phyloP scores from a whole-genome alignment of 2,797 vertebrate genomes.

The Helarctos malayanus region DNA sequence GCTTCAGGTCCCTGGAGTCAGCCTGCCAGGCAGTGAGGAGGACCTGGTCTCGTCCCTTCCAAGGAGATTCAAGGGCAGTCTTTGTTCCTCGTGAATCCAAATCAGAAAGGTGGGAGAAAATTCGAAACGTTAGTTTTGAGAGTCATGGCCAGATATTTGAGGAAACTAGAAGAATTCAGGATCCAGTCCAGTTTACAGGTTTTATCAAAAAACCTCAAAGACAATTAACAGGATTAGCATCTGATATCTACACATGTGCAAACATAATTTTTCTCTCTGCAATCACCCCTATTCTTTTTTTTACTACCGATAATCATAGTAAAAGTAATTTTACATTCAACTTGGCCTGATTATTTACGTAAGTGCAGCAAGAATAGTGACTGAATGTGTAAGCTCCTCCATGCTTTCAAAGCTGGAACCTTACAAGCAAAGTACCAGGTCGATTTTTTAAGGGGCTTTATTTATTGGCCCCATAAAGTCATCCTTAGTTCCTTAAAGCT shows the following conservation, averaged over 20 bases:
- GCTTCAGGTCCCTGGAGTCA: not conserved
- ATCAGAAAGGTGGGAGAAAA: not conserved
- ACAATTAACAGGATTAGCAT: not conserved
- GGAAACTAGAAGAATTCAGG: not conserved
- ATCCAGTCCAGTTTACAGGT: not conserved
- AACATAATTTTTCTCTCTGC: not conserved
- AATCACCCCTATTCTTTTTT: not conserved
- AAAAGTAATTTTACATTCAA: not conserved
- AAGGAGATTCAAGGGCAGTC: not conserved
- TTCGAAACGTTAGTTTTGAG: not conserved
- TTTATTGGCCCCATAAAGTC: not conserved
- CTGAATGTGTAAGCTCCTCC: not conserved
- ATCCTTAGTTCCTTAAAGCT: not conserved
- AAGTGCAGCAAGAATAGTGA: not conserved
- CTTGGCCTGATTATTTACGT: not conserved
- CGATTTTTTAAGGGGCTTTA: not conserved
- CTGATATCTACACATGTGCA: not conserved
- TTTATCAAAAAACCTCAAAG: not conserved
- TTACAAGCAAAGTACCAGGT: not conserved
- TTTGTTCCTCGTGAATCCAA: not conserved
- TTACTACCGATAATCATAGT: not conserved
- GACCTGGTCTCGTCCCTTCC: not conserved
- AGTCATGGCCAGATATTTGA: not conserved
- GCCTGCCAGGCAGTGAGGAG: not conserved
- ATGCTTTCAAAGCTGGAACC: not conserved